Evolutionary conservation across 1,140 invertebrate species (phyloP), one percentile per base, ranked within the genome.

Genomic region (Pachyrhynchus sulphureomaculatus): DNA sequence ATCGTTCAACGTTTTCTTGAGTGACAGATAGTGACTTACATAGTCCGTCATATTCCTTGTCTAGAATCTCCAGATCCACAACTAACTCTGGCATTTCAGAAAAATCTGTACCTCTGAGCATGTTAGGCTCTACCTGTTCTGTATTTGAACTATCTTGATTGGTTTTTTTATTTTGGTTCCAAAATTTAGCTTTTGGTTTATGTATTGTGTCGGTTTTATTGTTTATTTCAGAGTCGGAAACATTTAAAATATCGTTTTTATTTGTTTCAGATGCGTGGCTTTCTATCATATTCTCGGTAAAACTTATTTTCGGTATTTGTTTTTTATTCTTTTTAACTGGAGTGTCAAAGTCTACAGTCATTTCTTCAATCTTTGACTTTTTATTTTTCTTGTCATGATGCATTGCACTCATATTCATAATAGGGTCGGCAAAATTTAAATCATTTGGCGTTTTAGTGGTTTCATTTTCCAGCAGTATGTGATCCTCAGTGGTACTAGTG

Each of bases 61-160:
- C 45, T 8, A 37, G 13, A 39, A 48, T 33, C 12, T 48, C 42
- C 2, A 58, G 47, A 26, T 58, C 55, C 10, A 58, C 44, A 2
- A 58, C 42, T 26, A 48, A 13, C 18, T 58, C 39, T 1, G 55
- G 44, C 5, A 58, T 58, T 48, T 48, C 55, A 13, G 44, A 2
- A 48, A 48, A 58, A 26, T 58, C 42, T 5, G 4, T 12, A 1
- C 18, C 33, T 24, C 48, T 48, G 21, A 33, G 48, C n/a, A 20
- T 26, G 6, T n/a, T 20, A n/a, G 24, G n/a, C 39, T 26, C 45
- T 15, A 20, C 13, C 8, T 15, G 1, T 1, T 39, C 18, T 4
- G 2, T 17, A 20, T 49, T 29, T 49, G 8, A 20, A 45, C 23
- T 18, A 29, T 26, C 5, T 32, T 24, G 1, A 13, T 24, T 32